A percentile compares a stretch with the other conserved stretches of the same genome.
Evolutionary conservation across 1,140 invertebrate species (phyloP).

Genomic region (Campoletis sonorensis): DNA sequence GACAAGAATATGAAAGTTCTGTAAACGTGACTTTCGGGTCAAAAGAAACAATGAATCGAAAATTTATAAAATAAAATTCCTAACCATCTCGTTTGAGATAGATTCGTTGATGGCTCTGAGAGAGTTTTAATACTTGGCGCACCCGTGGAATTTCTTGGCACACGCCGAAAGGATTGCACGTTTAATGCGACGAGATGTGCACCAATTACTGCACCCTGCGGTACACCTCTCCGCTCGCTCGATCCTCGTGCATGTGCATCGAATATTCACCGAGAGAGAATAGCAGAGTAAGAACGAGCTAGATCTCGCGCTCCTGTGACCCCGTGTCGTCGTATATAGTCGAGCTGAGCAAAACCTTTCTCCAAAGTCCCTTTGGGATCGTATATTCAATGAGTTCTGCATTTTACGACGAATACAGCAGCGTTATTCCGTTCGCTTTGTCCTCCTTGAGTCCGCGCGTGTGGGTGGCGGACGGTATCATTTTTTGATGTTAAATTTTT

Average conservation of each 20-base stretch:
- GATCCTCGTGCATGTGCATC: neutral
- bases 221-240: neutral
- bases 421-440: neutral
- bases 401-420: slow-evolving; percentile 1
- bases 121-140: neutral
- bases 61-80: too few relatives aligned
- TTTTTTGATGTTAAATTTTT: neutral
- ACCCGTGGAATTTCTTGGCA: neutral
- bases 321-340: slow-evolving; percentile 1
- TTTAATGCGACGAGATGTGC: neutral
- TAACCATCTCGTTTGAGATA: neutral
- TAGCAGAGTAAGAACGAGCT: neutral
- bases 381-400: neutral
- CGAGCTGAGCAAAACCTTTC: neutral
- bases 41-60: too few relatives aligned
- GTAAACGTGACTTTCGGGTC: too few relatives aligned
- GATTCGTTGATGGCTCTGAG: neutral
- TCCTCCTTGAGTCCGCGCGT: neutral
- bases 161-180: slow-evolving; percentile 1
- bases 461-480: neutral
- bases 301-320: slow-evolving; percentile 2
- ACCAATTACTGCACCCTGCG: neutral
- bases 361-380: slow-evolving; percentile 10
- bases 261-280: neutral
- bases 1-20: too few relatives aligned